Evolutionary conservation across 64 coral and sea anemone genomes (phyloP).

Genomic region (Actinia equina): DNA sequence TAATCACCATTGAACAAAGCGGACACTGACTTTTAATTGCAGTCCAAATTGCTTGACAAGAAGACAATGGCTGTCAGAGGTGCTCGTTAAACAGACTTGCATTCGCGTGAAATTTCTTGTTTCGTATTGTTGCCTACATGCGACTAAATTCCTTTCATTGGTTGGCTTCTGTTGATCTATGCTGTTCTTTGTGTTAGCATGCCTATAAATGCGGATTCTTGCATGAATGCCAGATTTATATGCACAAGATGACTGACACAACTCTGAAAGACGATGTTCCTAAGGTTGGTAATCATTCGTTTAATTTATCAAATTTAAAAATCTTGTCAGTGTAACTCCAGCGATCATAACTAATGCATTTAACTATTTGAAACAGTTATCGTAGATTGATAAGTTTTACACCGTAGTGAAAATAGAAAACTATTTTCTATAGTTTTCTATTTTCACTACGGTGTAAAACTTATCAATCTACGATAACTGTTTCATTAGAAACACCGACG

Average conservation of each 20-base stretch:
- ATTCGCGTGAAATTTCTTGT: conserved; percentile 2
- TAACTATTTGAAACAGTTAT: no score
- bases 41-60: neutral
- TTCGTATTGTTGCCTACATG: neutral
- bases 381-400: no score
- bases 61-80: neutral
- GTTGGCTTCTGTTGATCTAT: neutral
- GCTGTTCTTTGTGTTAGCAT: neutral
- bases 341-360: neutral
- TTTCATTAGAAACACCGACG: no score
- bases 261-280: neutral
- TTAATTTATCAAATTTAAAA: neutral
- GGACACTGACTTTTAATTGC: neutral
- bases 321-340: neutral
- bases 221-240: neutral
- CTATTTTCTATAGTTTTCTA: no score
- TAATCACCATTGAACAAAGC: neutral
- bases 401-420: no score
- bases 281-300: neutral
- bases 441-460: no score
- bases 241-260: neutral
- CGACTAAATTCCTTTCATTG: neutral
- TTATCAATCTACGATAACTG: no score
- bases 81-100: neutral
- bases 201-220: neutral